Evolutionary conservation across 92 coral and sea anemone species (phyloP).

Genomic region (Scolanthus callimorphus): DNA sequence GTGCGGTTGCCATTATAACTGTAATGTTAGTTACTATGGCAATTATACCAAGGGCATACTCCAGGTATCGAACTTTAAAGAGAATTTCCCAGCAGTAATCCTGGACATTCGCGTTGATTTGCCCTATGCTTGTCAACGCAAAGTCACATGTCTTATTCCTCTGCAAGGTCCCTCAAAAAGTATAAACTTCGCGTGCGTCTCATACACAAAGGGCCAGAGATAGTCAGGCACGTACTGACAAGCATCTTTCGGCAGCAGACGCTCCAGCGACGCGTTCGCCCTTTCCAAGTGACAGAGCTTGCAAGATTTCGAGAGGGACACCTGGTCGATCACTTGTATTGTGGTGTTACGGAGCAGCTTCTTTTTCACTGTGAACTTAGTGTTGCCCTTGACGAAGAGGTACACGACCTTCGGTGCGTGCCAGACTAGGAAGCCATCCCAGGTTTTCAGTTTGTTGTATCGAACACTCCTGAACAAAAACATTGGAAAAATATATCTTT

Average conservation of each 20-base stretch:
- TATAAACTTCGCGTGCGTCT: background rate
- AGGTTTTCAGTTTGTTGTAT: slow-evolving; percentile 15
- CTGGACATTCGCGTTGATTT: background rate
- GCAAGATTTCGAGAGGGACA: slow-evolving; percentile 1
- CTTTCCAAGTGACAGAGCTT: background rate
- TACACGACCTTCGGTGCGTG: slow-evolving; percentile 2
- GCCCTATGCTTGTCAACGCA: background rate
- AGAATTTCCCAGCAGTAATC: slow-evolving; percentile 30
- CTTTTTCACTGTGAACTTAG: background rate
- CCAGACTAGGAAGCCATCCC: slow-evolving; percentile 4
- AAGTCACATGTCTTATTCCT: slow-evolving; percentile 1
- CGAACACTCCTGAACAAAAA: slow-evolving; percentile 17
- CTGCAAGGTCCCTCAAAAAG: slow-evolving; percentile 8
- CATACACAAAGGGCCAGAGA: background rate
- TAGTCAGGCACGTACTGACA: slow-evolving; percentile 13
- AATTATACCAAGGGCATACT: slow-evolving; percentile 4
- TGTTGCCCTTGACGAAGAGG: slow-evolving; percentile 12
- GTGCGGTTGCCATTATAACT: slow-evolving; percentile 8
- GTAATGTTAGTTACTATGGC: slow-evolving; percentile 14
- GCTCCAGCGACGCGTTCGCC: background rate
- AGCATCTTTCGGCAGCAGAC: background rate
- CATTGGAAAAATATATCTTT: background rate
- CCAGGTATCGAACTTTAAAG: slow-evolving; percentile 6
- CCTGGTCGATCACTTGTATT: background rate
- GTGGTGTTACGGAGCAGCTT: slow-evolving; percentile 4